Evolutionary conservation across 2,113 vertebrate species (phyloP).

Genomic region (Bos taurus): ARS-UCD2.0 NC_037328.1:87528001-87528500

Average conservation of each 20-base stretch:
- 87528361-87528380: background rate
- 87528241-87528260: background rate
- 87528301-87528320: background rate
- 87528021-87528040: background rate
- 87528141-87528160: background rate
- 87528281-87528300: background rate
- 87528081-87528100: background rate
- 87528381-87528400: background rate
- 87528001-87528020: background rate
- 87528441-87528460: background rate
- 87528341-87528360: background rate
- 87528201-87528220: background rate
- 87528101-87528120: background rate
- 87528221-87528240: background rate
- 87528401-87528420: background rate
- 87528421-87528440: background rate
- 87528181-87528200: background rate
- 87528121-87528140: background rate
- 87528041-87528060: background rate
- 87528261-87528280: background rate
- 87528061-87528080: background rate
- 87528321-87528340: background rate
- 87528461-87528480: background rate
- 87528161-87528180: background rate
- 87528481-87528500: background rate